These are phyloP conservation scores for Onchidella celtica DNA, from an alignment of 2,888 invertebrate species.

Conservation along the genomic window DNA sequence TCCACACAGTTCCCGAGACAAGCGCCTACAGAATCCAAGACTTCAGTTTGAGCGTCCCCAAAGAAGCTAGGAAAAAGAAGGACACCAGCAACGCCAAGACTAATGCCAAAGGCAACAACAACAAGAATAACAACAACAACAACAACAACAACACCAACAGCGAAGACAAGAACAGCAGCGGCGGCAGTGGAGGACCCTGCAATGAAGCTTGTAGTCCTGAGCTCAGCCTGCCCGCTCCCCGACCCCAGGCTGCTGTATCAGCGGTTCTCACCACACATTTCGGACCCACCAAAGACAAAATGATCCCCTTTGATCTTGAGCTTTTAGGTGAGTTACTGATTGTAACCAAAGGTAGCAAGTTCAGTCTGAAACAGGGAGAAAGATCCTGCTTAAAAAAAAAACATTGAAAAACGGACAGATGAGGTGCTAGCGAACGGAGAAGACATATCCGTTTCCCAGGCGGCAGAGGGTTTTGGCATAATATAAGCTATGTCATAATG, in stretches of 20 bases:
- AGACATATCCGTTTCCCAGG: too few relatives aligned
- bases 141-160: constrained; percentile 1
- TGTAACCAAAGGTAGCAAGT: too few relatives aligned
- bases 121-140: background rate
- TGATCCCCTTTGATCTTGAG: constrained; percentile 61
- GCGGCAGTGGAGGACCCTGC: background rate
- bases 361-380: too few relatives aligned
- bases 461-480: too few relatives aligned
- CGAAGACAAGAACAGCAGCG: background rate
- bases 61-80: background rate
- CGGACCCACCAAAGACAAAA: constrained; percentile 59
- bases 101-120: background rate
- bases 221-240: background rate
- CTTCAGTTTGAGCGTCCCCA: constrained; percentile 16
- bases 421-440: too few relatives aligned
- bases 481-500: too few relatives aligned
- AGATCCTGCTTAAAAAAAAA: too few relatives aligned
- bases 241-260: constrained; percentile 56
- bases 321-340: constrained; percentile 47
- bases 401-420: too few relatives aligned
- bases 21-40: constrained; percentile 21
- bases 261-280: constrained; percentile 61
- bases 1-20: constrained; percentile 33
- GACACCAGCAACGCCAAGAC: background rate
- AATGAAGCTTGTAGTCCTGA: background rate